Conservation (phyloP, 2,113 vertebrate genomes). For the Electrona antarctica region DNA sequence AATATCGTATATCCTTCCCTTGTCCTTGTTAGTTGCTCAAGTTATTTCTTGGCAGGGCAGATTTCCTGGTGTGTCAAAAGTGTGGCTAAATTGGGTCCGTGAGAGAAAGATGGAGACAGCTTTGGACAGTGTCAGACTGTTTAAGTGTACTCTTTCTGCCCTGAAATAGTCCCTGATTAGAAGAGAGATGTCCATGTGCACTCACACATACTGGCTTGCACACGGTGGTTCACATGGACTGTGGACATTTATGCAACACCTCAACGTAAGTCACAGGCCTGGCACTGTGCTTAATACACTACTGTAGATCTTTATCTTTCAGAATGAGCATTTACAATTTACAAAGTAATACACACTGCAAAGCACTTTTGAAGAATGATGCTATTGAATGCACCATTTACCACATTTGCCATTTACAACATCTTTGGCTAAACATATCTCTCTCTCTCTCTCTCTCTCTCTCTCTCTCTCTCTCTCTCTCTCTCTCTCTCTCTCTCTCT, state of each 20-base stretch:
- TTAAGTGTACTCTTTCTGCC: slow-evolving; percentile 50
- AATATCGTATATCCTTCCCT: slow-evolving; percentile 47
- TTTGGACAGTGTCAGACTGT: slow-evolving; percentile 57
- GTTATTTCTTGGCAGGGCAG: slow-evolving; percentile 60
- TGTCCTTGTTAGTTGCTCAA: slow-evolving; percentile 66
- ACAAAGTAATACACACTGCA: no score
- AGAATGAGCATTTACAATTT: no score
- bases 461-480: no score
- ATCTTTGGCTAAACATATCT: no score
- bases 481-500: no score
- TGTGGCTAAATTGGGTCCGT: slow-evolving; percentile 70
- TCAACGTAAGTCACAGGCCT: slow-evolving; percentile 62
- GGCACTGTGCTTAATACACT: slow-evolving; percentile 63
- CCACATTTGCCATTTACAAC: no score
- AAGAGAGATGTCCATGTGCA: slow-evolving; percentile 22
- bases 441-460: no score
- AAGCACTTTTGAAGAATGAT: no score
- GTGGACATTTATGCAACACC: slow-evolving; percentile 70
- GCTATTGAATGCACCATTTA: no score
- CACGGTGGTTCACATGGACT: slow-evolving; percentile 49
- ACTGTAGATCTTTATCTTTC: slow-evolving; percentile 50
- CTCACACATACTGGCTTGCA: slow-evolving; percentile 29
- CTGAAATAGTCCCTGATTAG: slow-evolving; percentile 60
- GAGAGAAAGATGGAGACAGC: slow-evolving; percentile 69
- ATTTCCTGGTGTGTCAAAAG: slow-evolving; percentile 65